These are phyloP conservation scores for Telmatherina bonti DNA, from an alignment of 2,797 vertebrate genomes.

Conservation along the genomic window DNA sequence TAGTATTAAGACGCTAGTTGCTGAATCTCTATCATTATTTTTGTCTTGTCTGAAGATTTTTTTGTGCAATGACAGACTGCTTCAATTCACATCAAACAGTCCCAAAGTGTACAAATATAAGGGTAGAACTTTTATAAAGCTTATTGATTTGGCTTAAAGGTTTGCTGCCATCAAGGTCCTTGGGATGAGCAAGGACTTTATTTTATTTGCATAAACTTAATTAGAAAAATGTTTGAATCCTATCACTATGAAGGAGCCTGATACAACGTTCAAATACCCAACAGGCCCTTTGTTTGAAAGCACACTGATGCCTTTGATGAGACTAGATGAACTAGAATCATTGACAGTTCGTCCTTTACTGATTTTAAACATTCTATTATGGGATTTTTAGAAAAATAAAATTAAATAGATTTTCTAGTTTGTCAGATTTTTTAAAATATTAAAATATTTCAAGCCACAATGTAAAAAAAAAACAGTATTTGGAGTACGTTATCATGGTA, in stretches of 20 bases:
- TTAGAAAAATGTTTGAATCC: background rate
- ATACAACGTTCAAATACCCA: no score
- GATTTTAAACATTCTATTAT: background rate
- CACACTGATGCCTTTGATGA: background rate
- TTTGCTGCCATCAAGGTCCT: background rate
- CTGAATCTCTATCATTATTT: no score
- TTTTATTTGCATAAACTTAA: no score
- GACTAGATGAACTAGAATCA: background rate
- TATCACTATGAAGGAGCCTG: background rate
- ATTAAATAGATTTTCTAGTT: no score
- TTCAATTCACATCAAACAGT: no score
- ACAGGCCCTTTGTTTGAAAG: background rate
- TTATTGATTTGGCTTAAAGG: background rate
- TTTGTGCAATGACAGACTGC: no score
- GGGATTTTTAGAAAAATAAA: background rate
- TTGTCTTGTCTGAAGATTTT: no score
- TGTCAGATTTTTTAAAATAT: no score
- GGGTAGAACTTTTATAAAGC: no score
- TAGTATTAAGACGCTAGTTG: no score
- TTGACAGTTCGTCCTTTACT: background rate
- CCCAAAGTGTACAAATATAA: no score
- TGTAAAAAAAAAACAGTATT: background rate
- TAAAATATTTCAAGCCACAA: background rate
- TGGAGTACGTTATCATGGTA: background rate
- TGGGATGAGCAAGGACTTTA: background rate